These are phyloP conservation scores for Cranoglanis bouderius DNA, from an alignment of 2,113 vertebrate genomes.

Conservation along the genomic window DNA sequence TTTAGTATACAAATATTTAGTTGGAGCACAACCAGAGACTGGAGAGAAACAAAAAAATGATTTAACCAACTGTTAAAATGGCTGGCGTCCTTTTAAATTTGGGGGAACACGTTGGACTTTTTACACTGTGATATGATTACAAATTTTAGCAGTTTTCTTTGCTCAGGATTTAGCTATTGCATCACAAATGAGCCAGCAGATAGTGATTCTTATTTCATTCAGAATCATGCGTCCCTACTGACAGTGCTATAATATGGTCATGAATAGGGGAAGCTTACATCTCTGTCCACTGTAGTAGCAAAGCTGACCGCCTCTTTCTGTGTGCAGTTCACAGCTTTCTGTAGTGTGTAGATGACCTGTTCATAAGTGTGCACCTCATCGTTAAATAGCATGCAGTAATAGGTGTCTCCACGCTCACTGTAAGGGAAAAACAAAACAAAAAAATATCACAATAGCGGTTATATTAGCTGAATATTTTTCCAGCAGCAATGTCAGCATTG, in stretches of 20 bases:
- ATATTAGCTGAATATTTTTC: neutral
- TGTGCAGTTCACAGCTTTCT: slow-evolving; percentile 95
- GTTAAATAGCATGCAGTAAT: slow-evolving; percentile 98
- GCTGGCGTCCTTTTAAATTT: neutral
- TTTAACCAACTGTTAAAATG: neutral
- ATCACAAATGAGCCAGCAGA: neutral
- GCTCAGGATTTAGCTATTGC: neutral
- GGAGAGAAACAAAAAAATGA: neutral
- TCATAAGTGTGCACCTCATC: slow-evolving; percentile 99
- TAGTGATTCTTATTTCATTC: neutral
- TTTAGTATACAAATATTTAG: neutral
- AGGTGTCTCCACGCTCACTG: slow-evolving; percentile 87
- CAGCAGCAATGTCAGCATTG: neutral
- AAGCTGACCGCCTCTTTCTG: slow-evolving; percentile 97
- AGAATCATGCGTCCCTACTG: neutral
- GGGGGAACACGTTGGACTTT: neutral
- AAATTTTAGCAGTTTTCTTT: neutral
- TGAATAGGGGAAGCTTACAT: slow-evolving; percentile 78
- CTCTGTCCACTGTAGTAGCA: slow-evolving; percentile 94
- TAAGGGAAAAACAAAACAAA: slow-evolving; percentile 11
- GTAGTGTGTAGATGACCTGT: slow-evolving; percentile 97
- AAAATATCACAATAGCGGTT: neutral
- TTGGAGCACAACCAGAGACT: neutral
- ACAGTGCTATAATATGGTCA: neutral
- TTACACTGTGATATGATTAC: neutral